Conservation (phyloP, 1,140 invertebrate species). For the Drosophila sproati region DNA sequence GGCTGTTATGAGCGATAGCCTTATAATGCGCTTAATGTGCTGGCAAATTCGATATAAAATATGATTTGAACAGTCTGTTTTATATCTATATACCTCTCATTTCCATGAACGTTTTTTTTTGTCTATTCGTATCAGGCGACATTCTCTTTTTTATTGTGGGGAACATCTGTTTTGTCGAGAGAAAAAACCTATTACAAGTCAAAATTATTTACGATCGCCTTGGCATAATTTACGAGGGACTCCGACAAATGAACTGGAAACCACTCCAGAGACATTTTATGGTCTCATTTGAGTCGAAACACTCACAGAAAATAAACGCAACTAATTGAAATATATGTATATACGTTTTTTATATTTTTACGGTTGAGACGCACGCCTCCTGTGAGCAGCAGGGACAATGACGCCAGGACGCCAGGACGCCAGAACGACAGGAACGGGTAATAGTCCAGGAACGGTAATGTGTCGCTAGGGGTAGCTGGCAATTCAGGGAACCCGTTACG, state of each 20-base stretch:
- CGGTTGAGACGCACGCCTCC: constrained; percentile 40
- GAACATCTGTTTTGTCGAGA: constrained; percentile 57
- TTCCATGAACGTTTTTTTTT: background rate
- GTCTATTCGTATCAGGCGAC: constrained; percentile 25
- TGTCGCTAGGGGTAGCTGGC: constrained; percentile 62
- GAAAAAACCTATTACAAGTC: constrained; percentile 71
- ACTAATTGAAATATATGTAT: constrained; percentile 78
- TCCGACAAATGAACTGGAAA: constrained; percentile 68
- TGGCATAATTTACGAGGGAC: constrained; percentile 71
- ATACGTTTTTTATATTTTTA: constrained; percentile 52
- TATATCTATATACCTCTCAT: background rate
- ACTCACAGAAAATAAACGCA: constrained; percentile 53
- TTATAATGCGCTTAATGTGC: constrained; percentile 65
- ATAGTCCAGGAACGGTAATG: constrained; percentile 48
- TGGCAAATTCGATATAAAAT: constrained; percentile 55
- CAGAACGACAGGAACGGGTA: constrained; percentile 27
- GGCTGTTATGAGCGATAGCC: constrained; percentile 8
- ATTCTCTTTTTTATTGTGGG: constrained; percentile 54
- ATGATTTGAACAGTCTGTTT: constrained; percentile 36
- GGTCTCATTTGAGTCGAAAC: constrained; percentile 55
- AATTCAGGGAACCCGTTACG: constrained; percentile 19
- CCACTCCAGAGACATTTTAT: constrained; percentile 64
- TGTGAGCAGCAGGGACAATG: background rate
- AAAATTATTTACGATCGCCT: constrained; percentile 76
- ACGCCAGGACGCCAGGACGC: too few species aligned